A percentile compares a stretch with the other conserved stretches of the same genome.
Evolutionary conservation across 2,888 invertebrate species (phyloP).

Genomic region (Cephus pygmeus): DNA sequence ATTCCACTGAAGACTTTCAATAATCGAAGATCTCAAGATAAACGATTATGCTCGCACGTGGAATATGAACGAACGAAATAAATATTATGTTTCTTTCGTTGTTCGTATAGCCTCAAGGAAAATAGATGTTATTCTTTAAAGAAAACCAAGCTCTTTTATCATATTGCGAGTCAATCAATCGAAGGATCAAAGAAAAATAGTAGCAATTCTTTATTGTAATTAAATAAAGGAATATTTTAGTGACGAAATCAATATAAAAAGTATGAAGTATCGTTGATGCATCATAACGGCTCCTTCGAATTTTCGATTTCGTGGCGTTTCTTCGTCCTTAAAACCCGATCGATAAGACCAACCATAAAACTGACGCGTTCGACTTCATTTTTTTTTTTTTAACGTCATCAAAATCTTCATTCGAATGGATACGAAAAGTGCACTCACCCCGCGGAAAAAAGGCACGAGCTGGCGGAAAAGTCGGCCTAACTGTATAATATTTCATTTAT

Average conservation of each 20-base stretch:
- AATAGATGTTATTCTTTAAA: constrained; percentile 35
- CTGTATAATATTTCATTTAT: constrained; percentile 63
- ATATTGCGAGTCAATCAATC: constrained; percentile 40
- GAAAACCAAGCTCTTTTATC: constrained; percentile 46
- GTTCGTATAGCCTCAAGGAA: constrained; percentile 10
- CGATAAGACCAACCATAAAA: background rate
- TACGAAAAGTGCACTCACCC: constrained; percentile 23
- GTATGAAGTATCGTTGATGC: background rate
- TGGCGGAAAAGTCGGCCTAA: constrained; percentile 67
- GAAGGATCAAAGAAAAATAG: constrained; percentile 17
- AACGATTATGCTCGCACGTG: background rate
- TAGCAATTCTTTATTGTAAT: background rate
- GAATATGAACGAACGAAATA: background rate
- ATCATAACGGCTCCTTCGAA: background rate
- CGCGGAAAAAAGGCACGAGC: constrained; percentile 66
- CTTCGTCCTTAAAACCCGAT: background rate
- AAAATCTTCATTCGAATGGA: constrained; percentile 9
- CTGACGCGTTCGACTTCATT: background rate
- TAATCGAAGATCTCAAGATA: background rate
- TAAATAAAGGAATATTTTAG: background rate
- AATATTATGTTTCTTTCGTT: background rate
- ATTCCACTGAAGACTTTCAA: background rate
- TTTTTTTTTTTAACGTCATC: background rate
- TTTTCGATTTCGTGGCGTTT: background rate
- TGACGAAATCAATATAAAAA: background rate